Evolutionary conservation across 2,888 invertebrate species (phyloP), one percentile per base, ranked within the genome.

Genomic region (Xylocampa areola): DNA sequence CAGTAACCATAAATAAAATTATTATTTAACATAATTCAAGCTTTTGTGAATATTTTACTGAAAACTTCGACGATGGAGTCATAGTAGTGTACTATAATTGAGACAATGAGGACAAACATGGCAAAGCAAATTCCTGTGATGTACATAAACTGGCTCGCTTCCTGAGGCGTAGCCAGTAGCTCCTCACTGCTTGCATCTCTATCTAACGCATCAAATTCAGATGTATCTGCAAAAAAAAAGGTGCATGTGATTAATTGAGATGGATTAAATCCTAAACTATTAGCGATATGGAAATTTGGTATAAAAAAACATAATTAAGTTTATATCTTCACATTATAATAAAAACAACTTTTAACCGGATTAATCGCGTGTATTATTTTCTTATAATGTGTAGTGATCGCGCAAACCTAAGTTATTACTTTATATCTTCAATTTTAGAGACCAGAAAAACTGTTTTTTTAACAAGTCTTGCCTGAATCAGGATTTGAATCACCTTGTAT

Each of bases 61-160:
- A 91, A 52, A 17, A 90, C 74, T 23, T 81, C 73, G 1, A 81
- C 76, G 37, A 93, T 90, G 0, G 80, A 75, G 49, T 93, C 89
- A 58, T 92, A 94, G 59, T 94, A 95, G 76, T 96, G 95, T 58
- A 96, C 83, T 30, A 96, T 78, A 59, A 97, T 92, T 17, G 96
- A 96, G 27, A 96, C 81, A 16, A 96, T 67, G 0, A 96, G 84
- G 25, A 96, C 95, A 4, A 96, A 73, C 81, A 96, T 86, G 8
- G 96, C 96, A 70, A 96, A 93, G 36, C 94, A 92, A 49, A 96
- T 92, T 36, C 96, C 96, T 1, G 94, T 89, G 21, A 95, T 88
- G 74, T 95, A 95, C 86, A 95, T 94, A 33, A 95, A 93, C 78
- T 95, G 95, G 66, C 94, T 95, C 16, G 95, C 95, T 79, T 95